Evolutionary conservation across 2,797 vertebrate species (phyloP).

Genomic region (Uromys caudimaculatus): DNA sequence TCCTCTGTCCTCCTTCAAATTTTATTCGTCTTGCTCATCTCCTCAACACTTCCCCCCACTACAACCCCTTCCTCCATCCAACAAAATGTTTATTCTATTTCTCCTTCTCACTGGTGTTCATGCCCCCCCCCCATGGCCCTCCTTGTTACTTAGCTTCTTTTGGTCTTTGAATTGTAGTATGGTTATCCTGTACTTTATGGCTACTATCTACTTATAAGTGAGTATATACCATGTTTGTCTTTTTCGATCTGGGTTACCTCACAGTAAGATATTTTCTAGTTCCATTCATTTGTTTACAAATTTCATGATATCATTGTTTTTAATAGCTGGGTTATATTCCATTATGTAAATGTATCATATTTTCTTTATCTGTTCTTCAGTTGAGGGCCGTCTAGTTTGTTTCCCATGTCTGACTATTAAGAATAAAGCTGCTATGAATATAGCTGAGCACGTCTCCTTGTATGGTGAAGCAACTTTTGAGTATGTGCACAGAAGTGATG

Average conservation of each 20-base stretch:
- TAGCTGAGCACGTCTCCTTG: not conserved
- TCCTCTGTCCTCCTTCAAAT: not conserved
- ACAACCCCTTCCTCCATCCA: not conserved
- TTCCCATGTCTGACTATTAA: not conserved
- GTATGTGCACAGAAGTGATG: not conserved
- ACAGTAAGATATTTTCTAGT: too few relatives aligned
- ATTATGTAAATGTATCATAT: not conserved
- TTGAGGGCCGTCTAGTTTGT: not conserved
- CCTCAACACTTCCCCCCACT: not conserved
- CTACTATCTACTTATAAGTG: too few relatives aligned
- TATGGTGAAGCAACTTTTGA: too few relatives aligned
- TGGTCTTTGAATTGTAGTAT: not conserved
- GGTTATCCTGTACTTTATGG: not conserved
- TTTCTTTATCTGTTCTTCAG: not conserved
- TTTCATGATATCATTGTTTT: not conserved
- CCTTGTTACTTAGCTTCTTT: not conserved
- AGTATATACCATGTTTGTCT: too few relatives aligned
- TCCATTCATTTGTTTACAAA: too few relatives aligned
- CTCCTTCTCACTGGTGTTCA: not conserved
- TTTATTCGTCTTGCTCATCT: not conserved
- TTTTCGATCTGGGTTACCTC: too few relatives aligned
- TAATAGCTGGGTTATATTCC: not conserved
- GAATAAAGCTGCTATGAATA: not conserved
- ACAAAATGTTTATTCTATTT: not conserved
- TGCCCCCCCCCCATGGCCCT: not conserved